Evolutionary conservation across 2,113 vertebrate species (phyloP).

Genomic region (Dinomys branickii): DNA sequence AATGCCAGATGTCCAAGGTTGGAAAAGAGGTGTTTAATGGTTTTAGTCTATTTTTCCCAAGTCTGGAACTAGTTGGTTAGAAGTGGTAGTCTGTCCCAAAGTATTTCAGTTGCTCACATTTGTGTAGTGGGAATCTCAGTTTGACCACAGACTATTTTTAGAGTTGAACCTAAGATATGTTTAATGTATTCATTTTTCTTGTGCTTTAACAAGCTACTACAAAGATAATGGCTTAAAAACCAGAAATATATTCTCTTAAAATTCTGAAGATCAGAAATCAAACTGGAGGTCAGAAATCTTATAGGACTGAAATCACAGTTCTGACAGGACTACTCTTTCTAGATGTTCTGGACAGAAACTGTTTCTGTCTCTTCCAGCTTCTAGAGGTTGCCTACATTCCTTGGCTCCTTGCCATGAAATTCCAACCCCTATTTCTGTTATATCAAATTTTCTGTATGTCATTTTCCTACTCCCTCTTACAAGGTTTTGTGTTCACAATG

Average conservation of each 20-base stretch:
- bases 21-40: not conserved
- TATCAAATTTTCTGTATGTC: not conserved
- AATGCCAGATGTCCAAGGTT: not conserved
- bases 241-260: not conserved
- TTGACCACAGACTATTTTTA: not conserved
- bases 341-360: not conserved
- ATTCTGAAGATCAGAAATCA: not conserved
- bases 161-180: not conserved
- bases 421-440: not conserved
- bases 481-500: not conserved
- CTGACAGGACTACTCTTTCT: not conserved
- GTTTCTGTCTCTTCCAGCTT: not conserved
- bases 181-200: not conserved
- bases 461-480: not conserved
- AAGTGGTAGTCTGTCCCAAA: not conserved
- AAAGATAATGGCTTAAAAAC: not conserved
- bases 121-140: not conserved
- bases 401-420: not conserved
- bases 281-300: not conserved
- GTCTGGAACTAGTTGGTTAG: not conserved
- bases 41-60: not conserved
- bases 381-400: not conserved
- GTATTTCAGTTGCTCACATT: slow-evolving; percentile 4
- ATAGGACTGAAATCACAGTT: not conserved
- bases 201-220: not conserved